Evolutionary conservation across 2,113 vertebrate species (phyloP), one percentile per base, ranked within the genome.

Genomic region (Neoarius graeffei): DNA sequence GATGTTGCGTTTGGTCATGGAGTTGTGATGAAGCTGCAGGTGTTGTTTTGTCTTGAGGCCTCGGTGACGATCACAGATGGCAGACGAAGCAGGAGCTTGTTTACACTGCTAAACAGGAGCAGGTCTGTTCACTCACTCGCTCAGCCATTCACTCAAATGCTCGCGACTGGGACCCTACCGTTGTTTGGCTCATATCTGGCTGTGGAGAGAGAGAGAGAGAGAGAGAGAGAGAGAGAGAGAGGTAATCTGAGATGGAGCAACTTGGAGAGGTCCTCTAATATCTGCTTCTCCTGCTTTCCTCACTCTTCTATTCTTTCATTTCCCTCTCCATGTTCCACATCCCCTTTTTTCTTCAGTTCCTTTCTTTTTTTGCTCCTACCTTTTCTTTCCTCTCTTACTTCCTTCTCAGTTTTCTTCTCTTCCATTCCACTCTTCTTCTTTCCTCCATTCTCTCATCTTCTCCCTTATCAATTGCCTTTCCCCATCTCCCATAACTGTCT

Each of bases 21-120:
- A 69, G 76, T 71, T 27, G 13, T 10, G 27, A 13, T 54, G 81
- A 74, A 30, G 56, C 81, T 66, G 86, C 69, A 83, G 86, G 80
- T 87, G 81, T 80, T 54, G 66, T 62, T 85, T 85, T 66, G 85
- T 80, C 85, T 86, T 50, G 14, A 76, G 80, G 80, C 67, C 64
- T 81, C 15, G 69, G 79, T 76, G 86, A 88, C 66, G 86, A 87
- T 83, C 86, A 79, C 82, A 84, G 87, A 83, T 88, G 81, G 86
- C 80, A 87, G 79, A 73, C 79, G 77, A 74, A 64, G 81, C 86
- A 82, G 80, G 67, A 83, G 86, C 71, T 86, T 88, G 86, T 88
- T 88, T 88, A 64, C 81, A 84, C 86, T 84, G 81, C 52, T 88
- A 87, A 76, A 87, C 81, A 87, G 57, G 86, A 62, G 69, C 86